These are phyloP conservation scores for Chydorus sphaericus DNA, from an alignment of 2,888 invertebrate genomes.

Conservation along the genomic window DNA sequence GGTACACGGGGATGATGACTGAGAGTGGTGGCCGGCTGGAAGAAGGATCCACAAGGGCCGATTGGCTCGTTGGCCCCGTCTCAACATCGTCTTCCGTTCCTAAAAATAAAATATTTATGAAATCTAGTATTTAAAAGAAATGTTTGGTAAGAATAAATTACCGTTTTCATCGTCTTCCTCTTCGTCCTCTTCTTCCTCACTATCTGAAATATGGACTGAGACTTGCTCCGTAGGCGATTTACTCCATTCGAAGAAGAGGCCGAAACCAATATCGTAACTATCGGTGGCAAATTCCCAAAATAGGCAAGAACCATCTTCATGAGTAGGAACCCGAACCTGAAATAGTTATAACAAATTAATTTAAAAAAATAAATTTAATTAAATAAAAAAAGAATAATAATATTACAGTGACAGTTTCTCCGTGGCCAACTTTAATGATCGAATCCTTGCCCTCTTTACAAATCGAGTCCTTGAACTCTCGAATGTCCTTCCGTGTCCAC, in stretches of 20 bases:
- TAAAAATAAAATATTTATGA: background rate
- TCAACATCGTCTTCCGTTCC: constrained; percentile 39
- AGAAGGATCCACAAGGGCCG: constrained; percentile 11
- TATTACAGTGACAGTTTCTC: constrained; percentile 82
- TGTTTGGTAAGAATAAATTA: background rate
- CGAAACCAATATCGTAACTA: constrained; percentile 93
- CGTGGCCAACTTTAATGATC: constrained; percentile 82
- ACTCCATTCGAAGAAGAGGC: constrained; percentile 96
- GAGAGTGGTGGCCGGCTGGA: constrained; percentile 45
- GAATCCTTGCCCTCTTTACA: constrained; percentile 67
- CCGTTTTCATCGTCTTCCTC: constrained; percentile 38
- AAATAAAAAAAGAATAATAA: background rate
- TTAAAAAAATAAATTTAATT: background rate
- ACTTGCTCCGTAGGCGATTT: constrained; percentile 69
- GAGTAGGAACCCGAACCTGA: constrained; percentile 81
- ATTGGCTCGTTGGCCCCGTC: constrained; percentile 30
- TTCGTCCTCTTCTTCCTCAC: constrained; percentile 75
- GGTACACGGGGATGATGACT: constrained; percentile 83
- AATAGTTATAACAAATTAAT: constrained; percentile 12
- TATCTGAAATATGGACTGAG: constrained; percentile 90
- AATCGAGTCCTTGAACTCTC: constrained; percentile 78
- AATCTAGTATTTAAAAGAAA: background rate
- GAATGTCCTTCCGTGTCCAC: constrained; percentile 87
- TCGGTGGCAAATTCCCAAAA: constrained; percentile 99
- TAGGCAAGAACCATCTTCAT: constrained; percentile 76